Conservation (phyloP, 1,140 invertebrate genomes). For the Drosophila tristis region DNA sequence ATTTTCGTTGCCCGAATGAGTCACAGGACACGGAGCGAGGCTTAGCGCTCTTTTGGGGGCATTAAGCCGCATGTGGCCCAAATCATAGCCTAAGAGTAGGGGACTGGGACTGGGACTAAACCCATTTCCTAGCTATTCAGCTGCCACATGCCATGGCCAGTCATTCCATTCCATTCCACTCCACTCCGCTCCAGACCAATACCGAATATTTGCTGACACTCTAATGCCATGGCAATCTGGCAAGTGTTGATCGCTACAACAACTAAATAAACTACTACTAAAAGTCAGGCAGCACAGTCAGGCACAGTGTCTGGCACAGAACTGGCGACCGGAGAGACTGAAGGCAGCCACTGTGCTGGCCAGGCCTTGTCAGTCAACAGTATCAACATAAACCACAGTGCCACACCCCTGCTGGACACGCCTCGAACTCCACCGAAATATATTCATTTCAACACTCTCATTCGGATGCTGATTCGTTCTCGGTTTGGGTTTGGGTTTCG, state of each 20-base stretch:
- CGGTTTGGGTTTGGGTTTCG: too few species aligned
- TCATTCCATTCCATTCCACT: conserved; percentile 18
- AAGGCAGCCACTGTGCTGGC: conserved; percentile 2
- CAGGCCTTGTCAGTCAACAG: conserved; percentile 61
- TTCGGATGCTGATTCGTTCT: conserved; percentile 6
- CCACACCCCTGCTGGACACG: conserved; percentile 33
- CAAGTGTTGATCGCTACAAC: conserved; percentile 72
- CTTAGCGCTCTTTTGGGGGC: conserved; percentile 21
- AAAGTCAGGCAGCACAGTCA: conserved; percentile 58
- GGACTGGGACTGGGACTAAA: conserved; percentile 12
- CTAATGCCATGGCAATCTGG: conserved; percentile 70
- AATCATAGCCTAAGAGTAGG: conserved; percentile 64
- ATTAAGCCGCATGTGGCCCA: conserved; percentile 65
- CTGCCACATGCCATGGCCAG: conserved; percentile 29
- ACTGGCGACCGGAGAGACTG: background rate
- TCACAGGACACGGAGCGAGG: background rate
- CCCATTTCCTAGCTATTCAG: conserved; percentile 28
- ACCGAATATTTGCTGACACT: conserved; percentile 68
- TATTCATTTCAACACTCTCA: conserved; percentile 70
- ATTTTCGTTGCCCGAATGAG: conserved; percentile 9
- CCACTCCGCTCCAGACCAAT: conserved; percentile 13
- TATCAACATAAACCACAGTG: conserved; percentile 73
- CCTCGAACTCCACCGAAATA: conserved; percentile 66
- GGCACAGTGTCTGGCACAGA: conserved; percentile 10
- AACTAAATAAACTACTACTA: conserved; percentile 72